Conservation (phyloP, 2,888 invertebrate species). For the Apomyelois bistriatella region DNA sequence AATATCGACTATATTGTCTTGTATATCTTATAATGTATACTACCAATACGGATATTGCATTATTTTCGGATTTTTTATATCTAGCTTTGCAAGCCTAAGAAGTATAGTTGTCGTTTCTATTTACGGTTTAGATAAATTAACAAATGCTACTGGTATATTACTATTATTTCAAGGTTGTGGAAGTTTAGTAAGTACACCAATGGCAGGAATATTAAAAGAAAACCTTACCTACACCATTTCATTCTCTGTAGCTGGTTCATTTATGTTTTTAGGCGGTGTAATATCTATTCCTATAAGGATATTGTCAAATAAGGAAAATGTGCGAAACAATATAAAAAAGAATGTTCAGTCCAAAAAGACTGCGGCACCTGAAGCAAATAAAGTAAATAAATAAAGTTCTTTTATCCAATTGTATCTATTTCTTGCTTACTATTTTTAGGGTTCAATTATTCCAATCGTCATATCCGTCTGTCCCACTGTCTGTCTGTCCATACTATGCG, state of each 20-base stretch:
- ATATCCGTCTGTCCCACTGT: too few species aligned
- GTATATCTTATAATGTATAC: slow-evolving; percentile 46
- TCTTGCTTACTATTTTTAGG: too few species aligned
- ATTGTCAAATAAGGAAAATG: slow-evolving; percentile 33
- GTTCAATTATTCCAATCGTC: too few species aligned
- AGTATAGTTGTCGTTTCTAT: slow-evolving; percentile 57
- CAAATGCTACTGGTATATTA: slow-evolving; percentile 65
- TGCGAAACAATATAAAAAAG: slow-evolving; percentile 11
- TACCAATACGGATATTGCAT: slow-evolving; percentile 57
- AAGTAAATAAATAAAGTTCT: background rate
- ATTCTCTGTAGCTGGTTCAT: slow-evolving; percentile 54
- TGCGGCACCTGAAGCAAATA: background rate
- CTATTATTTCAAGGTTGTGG: slow-evolving; percentile 64
- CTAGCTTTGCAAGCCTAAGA: slow-evolving; percentile 49
- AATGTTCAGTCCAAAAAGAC: background rate
- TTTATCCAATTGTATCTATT: too few species aligned
- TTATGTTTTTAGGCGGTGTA: slow-evolving; percentile 50
- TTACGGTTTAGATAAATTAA: slow-evolving; percentile 65
- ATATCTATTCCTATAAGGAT: slow-evolving; percentile 41
- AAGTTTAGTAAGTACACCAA: slow-evolving; percentile 58
- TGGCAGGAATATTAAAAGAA: slow-evolving; percentile 50
- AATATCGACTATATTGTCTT: slow-evolving; percentile 44
- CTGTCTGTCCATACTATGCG: too few species aligned
- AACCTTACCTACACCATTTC: slow-evolving; percentile 46
- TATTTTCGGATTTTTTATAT: slow-evolving; percentile 54